phyloP scores from a whole-genome alignment of 2,888 invertebrate species.

The Heteromyza rotundicornis region DNA sequence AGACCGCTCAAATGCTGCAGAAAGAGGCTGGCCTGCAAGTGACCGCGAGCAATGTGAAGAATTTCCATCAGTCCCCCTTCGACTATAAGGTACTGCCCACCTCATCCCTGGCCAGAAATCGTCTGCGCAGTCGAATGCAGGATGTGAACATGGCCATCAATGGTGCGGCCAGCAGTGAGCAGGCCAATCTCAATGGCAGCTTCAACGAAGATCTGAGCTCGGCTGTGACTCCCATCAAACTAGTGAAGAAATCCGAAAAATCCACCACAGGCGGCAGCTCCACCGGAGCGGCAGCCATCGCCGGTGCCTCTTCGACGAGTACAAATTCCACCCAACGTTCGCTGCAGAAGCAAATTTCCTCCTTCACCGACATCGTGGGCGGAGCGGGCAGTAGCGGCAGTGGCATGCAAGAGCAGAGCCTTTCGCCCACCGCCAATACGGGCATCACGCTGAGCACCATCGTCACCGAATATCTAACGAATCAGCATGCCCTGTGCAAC shows the following conservation, averaged over 20 bases:
- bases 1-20: conserved; percentile 76
- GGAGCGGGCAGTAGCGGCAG: too few species aligned
- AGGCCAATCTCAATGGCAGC: conserved; percentile 30
- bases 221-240: conserved; percentile 48
- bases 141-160: conserved; percentile 51
- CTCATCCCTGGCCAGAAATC: conserved; percentile 46
- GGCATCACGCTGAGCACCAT: conserved; percentile 85
- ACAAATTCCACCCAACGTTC: conserved; percentile 42
- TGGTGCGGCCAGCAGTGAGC: conserved; percentile 12
- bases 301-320: neutral
- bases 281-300: neutral
- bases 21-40: conserved; percentile 74
- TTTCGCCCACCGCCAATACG: conserved; percentile 41
- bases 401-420: conserved; percentile 23
- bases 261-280: conserved; percentile 29
- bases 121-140: conserved; percentile 57
- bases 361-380: conserved; percentile 55
- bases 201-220: conserved; percentile 26
- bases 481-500: conserved; percentile 97
- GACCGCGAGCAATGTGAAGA: conserved; percentile 58
- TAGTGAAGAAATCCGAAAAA: conserved; percentile 47
- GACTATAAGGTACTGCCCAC: conserved; percentile 52
- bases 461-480: conserved; percentile 94
- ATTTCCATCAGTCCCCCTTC: conserved; percentile 61
- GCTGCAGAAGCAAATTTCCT: conserved; percentile 65